A percentile compares a stretch with the other conserved stretches of the same genome.
These are phyloP conservation scores for Distichodus sexfasciatus DNA, from an alignment of 2,797 vertebrate species.

Conservation along the genomic window DNA sequence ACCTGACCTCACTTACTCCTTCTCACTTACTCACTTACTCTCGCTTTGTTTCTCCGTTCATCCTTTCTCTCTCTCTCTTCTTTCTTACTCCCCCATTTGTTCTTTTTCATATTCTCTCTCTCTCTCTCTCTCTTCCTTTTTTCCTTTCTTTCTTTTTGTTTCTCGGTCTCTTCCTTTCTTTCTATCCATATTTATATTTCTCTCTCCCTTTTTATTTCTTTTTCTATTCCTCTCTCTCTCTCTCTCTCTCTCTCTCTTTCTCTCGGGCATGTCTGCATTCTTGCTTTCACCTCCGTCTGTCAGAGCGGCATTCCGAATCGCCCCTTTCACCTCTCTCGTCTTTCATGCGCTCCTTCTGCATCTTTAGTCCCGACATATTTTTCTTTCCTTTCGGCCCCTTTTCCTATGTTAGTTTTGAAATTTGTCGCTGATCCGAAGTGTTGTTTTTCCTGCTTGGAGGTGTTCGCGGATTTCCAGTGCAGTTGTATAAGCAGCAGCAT, in stretches of 20 bases:
- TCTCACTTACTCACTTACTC: no score
- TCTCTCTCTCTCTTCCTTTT: no score
- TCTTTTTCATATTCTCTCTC: no score
- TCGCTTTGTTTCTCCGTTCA: no score
- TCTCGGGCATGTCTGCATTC: conserved; percentile 68
- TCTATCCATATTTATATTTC: no score
- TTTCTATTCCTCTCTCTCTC: no score
- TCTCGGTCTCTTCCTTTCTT: no score
- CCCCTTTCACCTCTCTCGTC: not conserved
- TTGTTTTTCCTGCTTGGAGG: not conserved
- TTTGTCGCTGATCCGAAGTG: conserved; percentile 11
- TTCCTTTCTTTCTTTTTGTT: no score
- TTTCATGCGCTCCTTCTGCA: not conserved
- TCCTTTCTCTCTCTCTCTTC: no score
- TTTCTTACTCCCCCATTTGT: no score
- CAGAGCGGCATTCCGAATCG: conserved; percentile 59
- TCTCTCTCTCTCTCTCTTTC: no score
- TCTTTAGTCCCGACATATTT: not conserved
- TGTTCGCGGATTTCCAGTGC: not conserved
- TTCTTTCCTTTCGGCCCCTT: not conserved
- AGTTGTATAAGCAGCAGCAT: not conserved
- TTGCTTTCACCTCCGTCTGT: conserved; percentile 70
- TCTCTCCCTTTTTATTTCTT: no score
- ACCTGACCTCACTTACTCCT: conserved; percentile 70
- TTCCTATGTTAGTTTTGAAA: not conserved